phyloP scores from a whole-genome alignment of 1,140 invertebrate species.

The Drosophila elegans region DNA sequence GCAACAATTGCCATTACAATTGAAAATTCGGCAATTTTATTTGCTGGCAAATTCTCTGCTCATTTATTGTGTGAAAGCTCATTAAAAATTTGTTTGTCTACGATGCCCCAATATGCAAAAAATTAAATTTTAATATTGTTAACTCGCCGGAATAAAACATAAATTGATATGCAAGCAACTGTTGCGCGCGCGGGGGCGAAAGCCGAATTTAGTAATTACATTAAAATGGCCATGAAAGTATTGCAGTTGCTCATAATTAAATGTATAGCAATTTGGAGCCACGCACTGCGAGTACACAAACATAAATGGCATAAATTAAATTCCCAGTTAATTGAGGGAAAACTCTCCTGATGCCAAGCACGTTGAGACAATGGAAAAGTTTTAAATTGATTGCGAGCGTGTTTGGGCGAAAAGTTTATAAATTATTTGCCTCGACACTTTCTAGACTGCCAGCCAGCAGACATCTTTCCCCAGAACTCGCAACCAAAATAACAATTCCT shows the following conservation, averaged over 20 bases:
- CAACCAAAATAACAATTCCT: slow-evolving; percentile 18
- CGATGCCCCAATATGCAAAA: slow-evolving; percentile 18
- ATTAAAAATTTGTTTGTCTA: slow-evolving; percentile 63
- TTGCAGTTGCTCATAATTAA: slow-evolving; percentile 41
- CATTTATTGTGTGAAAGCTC: slow-evolving; percentile 59
- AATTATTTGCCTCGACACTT: slow-evolving; percentile 25
- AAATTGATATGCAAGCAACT: slow-evolving; percentile 59
- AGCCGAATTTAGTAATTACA: slow-evolving; percentile 57
- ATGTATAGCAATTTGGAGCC: slow-evolving; percentile 34
- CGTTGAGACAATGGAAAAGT: slow-evolving; percentile 42
- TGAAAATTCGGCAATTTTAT: slow-evolving; percentile 46
- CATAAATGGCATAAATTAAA: slow-evolving; percentile 44
- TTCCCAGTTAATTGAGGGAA: slow-evolving; percentile 36
- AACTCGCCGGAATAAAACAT: slow-evolving; percentile 41
- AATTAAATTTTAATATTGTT: slow-evolving; percentile 57
- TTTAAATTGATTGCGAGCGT: slow-evolving; percentile 34
- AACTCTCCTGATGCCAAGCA: slow-evolving; percentile 12
- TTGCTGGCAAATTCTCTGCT: slow-evolving; percentile 46
- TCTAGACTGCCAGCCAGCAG: not conserved
- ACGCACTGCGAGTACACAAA: slow-evolving; percentile 7
- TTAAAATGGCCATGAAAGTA: slow-evolving; percentile 62
- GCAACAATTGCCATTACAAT: slow-evolving; percentile 13
- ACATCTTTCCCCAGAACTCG: slow-evolving; percentile 10
- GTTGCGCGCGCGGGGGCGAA: slow-evolving; percentile 37
- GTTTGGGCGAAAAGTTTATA: slow-evolving; percentile 20